Conservation (phyloP, 2,888 invertebrate genomes). For the Scaptomyza flava region DNA sequence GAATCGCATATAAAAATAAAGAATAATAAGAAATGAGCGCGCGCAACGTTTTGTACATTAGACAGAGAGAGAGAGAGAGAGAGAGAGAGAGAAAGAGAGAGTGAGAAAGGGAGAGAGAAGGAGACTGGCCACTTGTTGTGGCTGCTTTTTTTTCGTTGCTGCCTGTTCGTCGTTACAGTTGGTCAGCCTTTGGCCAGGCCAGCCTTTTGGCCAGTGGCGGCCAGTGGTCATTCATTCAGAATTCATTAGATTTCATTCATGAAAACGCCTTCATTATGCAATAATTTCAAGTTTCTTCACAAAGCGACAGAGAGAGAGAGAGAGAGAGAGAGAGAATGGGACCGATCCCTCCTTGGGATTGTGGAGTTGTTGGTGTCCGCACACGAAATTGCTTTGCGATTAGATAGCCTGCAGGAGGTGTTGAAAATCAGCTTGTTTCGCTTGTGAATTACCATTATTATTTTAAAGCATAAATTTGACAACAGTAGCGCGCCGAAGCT, state of each 20-base stretch:
- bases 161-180: conserved; percentile 46
- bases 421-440: conserved; percentile 73
- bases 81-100: conserved; percentile 9
- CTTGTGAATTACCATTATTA: conserved; percentile 79
- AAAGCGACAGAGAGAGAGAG: background rate
- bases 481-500: conserved; percentile 37
- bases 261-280: conserved; percentile 80
- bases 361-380: conserved; percentile 31
- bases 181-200: conserved; percentile 21
- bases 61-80: conserved; percentile 29
- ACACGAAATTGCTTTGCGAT: conserved; percentile 71
- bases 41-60: conserved; percentile 78
- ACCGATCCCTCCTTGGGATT: conserved; percentile 11
- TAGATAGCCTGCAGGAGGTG: conserved; percentile 79
- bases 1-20: conserved; percentile 75
- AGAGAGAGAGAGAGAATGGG: conserved; percentile 4
- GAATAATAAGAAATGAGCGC: conserved; percentile 77
- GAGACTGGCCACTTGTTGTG: conserved; percentile 53
- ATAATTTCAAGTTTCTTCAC: conserved; percentile 51
- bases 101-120: conserved; percentile 7
- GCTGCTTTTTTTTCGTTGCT: conserved; percentile 32
- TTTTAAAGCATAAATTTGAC: conserved; percentile 62
- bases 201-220: conserved; percentile 22
- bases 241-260: conserved; percentile 82
- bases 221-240: conserved; percentile 74